Evolutionary conservation across 1,140 invertebrate species (phyloP), one percentile per base, ranked within the genome.

Genomic region (Drosophila prosaltans): DNA sequence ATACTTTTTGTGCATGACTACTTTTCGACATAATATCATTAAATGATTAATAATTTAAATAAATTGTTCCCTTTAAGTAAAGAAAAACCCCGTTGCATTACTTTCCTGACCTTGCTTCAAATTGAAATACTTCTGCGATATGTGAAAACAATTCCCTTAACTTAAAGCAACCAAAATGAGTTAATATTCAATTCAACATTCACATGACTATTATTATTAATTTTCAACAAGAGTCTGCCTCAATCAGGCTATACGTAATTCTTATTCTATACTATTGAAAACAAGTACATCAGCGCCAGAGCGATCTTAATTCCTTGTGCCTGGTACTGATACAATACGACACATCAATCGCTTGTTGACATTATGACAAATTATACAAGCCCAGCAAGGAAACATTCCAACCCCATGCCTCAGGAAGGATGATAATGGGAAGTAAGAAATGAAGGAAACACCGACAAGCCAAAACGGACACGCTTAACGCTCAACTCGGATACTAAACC

Each of bases 301-400:
- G 32, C 57, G 32, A 36, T 40, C 32, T 40, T 3, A 40, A 16
- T 16, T 40, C 57, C 67, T 74, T 63, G 70, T 74, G 45, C 60
- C 60, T 70, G 57, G 51, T 48, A 36, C 32, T 36, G 32, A 36
- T 36, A 36, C 32, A 65, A 60, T 70, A 58, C 75, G 69, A 30
- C 10, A 59, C 55, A 67, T 57, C 54, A 55, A 65, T 74, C 67
- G 80, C 83, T 70, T 88, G 83, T 88, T 88, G 83, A 88, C 83
- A 88, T 88, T 83, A 78, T 83, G 84, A 88, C 83, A 88, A 88
- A 88, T 88, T 88, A 88, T 73, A 71, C 80, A 78, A 78, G 75
- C 76, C 65, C 77, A 74, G 65, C 76, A 70, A 51, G 45, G 24
- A 80, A 80, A 82, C 69, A 88, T 68, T 67, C 45, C 62, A 69